phyloP scores from a whole-genome alignment of 2,888 invertebrate genomes.

The Drosophila putrida region DNA sequence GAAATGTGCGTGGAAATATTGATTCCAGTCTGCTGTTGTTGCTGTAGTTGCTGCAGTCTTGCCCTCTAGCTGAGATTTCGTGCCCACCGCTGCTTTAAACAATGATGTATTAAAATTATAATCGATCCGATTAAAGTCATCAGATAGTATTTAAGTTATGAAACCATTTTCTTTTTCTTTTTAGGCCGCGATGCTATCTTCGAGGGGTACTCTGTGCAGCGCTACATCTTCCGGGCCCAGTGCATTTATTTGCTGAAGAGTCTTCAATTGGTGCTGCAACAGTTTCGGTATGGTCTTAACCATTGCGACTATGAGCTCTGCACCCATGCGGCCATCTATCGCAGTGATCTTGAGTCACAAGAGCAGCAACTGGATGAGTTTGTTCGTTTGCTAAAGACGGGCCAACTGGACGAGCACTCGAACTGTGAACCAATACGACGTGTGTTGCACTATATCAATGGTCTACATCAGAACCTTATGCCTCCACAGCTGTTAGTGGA shows the following conservation, averaged over 20 bases:
- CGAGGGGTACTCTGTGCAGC: conserved; percentile 94
- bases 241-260: conserved; percentile 91
- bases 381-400: conserved; percentile 94
- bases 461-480: conserved; percentile 92
- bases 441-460: conserved; percentile 92
- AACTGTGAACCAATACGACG: conserved; percentile 94
- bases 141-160: too few relatives aligned
- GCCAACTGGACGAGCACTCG: conserved; percentile 97
- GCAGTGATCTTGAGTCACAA: conserved; percentile 95
- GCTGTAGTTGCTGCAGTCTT: too few relatives aligned
- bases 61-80: too few relatives aligned
- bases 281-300: conserved; percentile 90
- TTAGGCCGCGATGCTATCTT: conserved; percentile 88
- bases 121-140: too few relatives aligned
- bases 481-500: conserved; percentile 88
- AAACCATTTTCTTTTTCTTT: background rate
- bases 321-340: conserved; percentile 93
- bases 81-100: too few relatives aligned
- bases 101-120: too few relatives aligned
- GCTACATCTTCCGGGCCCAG: conserved; percentile 93
- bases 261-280: conserved; percentile 90
- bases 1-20: too few relatives aligned
- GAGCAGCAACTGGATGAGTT: conserved; percentile 95
- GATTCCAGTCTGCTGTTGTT: too few relatives aligned
- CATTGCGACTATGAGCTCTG: conserved; percentile 93